Percentiles rank a stretch among this genome's conserved stretches.
These are phyloP conservation scores for Cladopsammia gracilis DNA, from an alignment of 64 coral and sea anemone genomes.

Conservation along the genomic window DNA sequence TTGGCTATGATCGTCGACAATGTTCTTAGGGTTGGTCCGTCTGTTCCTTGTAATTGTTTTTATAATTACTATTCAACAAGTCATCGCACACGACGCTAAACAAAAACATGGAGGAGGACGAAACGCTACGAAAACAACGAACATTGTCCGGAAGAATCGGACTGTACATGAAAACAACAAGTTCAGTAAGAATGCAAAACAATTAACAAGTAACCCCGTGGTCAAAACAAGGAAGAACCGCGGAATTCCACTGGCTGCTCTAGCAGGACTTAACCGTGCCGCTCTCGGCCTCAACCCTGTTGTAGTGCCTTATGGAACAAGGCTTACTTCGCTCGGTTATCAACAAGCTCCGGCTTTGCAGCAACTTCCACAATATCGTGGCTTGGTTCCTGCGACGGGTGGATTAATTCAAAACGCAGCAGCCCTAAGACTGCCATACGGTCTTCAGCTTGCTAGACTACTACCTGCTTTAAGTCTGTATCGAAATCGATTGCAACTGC, in stretches of 20 bases:
- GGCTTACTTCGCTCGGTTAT: constrained; percentile 43
- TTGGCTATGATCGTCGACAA: constrained; percentile 38
- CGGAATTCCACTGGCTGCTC: constrained; percentile 21
- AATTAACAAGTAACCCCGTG: not conserved
- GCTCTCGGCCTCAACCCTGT: constrained; percentile 51
- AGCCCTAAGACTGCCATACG: constrained; percentile 60
- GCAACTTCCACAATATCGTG: constrained; percentile 38
- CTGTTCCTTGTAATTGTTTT: constrained; percentile 22
- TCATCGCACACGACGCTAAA: not conserved
- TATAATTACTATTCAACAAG: constrained; percentile 11
- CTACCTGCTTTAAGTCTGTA: constrained; percentile 46
- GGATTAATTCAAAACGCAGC: constrained; percentile 48
- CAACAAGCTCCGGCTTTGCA: constrained; percentile 51
- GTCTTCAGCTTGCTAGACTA: constrained; percentile 54
- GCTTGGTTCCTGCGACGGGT: constrained; percentile 21
- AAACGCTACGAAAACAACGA: constrained; percentile 25
- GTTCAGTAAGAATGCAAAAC: not conserved
- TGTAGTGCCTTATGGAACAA: constrained; percentile 47
- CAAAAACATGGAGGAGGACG: constrained; percentile 9
- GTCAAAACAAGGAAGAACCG: constrained; percentile 47
- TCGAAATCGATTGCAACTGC: constrained; percentile 39
- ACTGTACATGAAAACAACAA: constrained; percentile 9
- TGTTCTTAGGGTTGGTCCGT: constrained; percentile 46
- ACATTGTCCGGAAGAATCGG: not conserved
- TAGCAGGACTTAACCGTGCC: constrained; percentile 28